Conservation (phyloP, 2,888 invertebrate genomes). For the Schizotus pectinicornis region DNA sequence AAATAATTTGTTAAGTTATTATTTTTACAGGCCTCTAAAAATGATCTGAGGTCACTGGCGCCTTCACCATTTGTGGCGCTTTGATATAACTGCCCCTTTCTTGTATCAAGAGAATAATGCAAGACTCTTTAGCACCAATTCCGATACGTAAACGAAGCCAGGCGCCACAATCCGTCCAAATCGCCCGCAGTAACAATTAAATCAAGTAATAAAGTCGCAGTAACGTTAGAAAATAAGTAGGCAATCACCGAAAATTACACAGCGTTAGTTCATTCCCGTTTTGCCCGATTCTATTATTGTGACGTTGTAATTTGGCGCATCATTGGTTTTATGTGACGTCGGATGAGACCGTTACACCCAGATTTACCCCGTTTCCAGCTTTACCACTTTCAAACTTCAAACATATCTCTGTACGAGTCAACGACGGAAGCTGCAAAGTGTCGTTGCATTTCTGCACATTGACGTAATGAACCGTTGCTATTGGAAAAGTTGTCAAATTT, state of each 20-base stretch:
- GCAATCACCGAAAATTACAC: constrained; percentile 26
- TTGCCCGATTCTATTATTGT: constrained; percentile 29
- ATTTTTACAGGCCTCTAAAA: too few species aligned
- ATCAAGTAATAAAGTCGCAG: constrained; percentile 18
- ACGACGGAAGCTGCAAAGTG: constrained; percentile 12
- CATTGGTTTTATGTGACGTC: constrained; percentile 26
- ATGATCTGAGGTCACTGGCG: too few species aligned
- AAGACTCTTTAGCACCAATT: too few species aligned
- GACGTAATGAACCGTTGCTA: constrained; percentile 14
- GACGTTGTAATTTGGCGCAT: constrained; percentile 31
- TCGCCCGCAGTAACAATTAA: constrained; percentile 14
- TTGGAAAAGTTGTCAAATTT: constrained; percentile 4
- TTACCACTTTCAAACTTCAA: constrained; percentile 13
- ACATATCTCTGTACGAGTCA: constrained; percentile 10
- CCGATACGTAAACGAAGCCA: too few species aligned
- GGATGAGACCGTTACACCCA: constrained; percentile 12
- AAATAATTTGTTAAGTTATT: too few species aligned
- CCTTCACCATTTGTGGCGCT: too few species aligned
- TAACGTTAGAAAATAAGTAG: constrained; percentile 24
- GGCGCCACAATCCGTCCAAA: too few species aligned
- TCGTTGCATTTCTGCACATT: constrained; percentile 9
- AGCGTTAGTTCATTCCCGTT: constrained; percentile 23
- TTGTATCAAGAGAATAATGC: too few species aligned
- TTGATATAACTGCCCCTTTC: too few species aligned
- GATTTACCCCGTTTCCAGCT: constrained; percentile 12